phyloP scores from a whole-genome alignment of 1,140 invertebrate species.

The Cyclargus thomasi region DNA sequence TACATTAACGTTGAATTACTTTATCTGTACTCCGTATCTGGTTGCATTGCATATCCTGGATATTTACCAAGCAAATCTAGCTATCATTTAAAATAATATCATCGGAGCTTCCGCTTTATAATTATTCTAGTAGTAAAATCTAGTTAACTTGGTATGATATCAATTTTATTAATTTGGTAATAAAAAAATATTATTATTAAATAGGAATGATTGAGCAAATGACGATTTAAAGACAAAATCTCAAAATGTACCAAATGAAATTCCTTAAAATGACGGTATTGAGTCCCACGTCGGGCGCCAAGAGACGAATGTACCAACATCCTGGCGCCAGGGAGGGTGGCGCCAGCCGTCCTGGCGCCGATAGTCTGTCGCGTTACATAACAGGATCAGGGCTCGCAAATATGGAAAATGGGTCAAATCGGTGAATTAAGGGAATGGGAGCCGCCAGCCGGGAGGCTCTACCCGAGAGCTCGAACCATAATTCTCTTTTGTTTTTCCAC shows the following conservation, averaged over 20 bases:
- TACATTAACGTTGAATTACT: no score
- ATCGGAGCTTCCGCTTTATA: background rate
- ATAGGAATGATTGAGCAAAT: background rate
- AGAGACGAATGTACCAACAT: constrained; percentile 14
- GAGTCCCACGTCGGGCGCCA: constrained; percentile 28
- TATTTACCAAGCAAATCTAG: background rate
- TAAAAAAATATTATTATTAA: no score
- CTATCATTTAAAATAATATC: background rate
- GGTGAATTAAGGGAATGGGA: constrained; percentile 19
- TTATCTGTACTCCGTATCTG: no score
- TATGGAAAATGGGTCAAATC: constrained; percentile 28
- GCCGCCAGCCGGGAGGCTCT: background rate
- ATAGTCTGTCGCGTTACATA: constrained; percentile 31
- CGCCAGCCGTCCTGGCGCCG: constrained; percentile 29
- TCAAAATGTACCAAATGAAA: constrained; percentile 11
- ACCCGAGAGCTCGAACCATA: background rate
- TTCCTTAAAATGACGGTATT: constrained; percentile 1
- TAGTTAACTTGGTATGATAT: no score
- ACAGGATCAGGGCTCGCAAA: constrained; percentile 25
- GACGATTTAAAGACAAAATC: background rate
- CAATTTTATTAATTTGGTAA: no score
- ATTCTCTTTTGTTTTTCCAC: constrained; percentile 8
- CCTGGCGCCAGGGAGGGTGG: constrained; percentile 16
- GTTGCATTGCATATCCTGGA: no score
- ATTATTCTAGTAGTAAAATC: background rate